Conservation (phyloP, 2,113 vertebrate species). For the Guaruba guarouba region DNA sequence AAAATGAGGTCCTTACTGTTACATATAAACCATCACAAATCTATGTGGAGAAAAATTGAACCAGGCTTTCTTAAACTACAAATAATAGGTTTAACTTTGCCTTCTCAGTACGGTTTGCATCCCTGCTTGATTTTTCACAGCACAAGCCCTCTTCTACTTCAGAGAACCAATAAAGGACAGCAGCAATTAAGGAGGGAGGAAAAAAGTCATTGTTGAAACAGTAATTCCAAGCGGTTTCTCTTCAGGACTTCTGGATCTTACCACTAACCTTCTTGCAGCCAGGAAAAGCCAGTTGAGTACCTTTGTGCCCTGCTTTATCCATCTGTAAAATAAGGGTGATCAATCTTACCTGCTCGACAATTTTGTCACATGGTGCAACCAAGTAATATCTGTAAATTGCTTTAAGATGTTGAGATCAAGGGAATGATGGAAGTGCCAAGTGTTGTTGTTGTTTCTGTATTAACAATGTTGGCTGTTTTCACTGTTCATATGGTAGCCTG, state of each 20-base stretch:
- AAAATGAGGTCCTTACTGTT: neutral
- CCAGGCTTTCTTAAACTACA: neutral
- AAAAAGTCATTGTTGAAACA: neutral
- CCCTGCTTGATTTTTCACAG: neutral
- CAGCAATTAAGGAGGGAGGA: neutral
- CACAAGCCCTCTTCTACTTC: neutral
- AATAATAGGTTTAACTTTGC: neutral
- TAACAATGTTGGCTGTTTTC: constrained; percentile 64
- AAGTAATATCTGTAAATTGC: constrained; percentile 32
- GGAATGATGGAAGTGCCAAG: constrained; percentile 52
- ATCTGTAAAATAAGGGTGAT: neutral
- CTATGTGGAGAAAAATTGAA: neutral
- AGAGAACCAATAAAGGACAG: neutral
- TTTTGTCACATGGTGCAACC: neutral
- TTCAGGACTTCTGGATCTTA: constrained; percentile 1
- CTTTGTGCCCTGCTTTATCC: constrained; percentile 5
- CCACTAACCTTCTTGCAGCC: neutral
- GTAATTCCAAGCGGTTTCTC: constrained; percentile 9
- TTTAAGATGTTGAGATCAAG: constrained; percentile 46
- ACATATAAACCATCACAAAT: neutral
- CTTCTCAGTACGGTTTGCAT: neutral
- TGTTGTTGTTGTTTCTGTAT: constrained; percentile 55
- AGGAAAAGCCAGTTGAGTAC: neutral
- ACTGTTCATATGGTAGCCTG: constrained; percentile 68
- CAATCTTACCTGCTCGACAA: neutral